phyloP scores from a whole-genome alignment of 2,888 invertebrate genomes.

The Candidula unifasciata region DNA sequence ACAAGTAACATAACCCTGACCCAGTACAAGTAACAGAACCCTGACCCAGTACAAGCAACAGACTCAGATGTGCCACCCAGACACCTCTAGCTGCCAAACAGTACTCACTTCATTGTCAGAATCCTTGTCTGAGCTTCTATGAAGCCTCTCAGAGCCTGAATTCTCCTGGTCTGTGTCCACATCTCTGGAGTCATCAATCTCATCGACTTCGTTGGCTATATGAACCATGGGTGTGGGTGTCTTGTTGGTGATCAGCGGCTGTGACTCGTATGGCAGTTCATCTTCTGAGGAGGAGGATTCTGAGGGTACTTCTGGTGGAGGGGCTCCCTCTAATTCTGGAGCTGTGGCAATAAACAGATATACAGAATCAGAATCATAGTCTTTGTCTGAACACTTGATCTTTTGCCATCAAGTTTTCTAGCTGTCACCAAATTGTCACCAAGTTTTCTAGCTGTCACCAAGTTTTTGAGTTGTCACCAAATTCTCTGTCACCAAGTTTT shows the following conservation, averaged over 20 bases:
- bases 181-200: constrained; percentile 54
- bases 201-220: constrained; percentile 53
- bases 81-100: background rate
- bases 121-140: constrained; percentile 47
- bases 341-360: constrained; percentile 57
- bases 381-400: too few relatives aligned
- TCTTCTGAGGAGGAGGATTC: constrained; percentile 63
- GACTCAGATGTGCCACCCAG: background rate
- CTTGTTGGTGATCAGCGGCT: constrained; percentile 66
- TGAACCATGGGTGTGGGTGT: constrained; percentile 54
- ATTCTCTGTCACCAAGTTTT: too few relatives aligned
- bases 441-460: too few relatives aligned
- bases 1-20: too few relatives aligned
- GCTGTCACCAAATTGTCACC: too few relatives aligned
- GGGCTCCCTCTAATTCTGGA: constrained; percentile 64
- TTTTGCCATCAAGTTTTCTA: too few relatives aligned
- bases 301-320: constrained; percentile 55
- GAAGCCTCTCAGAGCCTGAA: constrained; percentile 34
- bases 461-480: too few relatives aligned
- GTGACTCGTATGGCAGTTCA: constrained; percentile 64
- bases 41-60: background rate
- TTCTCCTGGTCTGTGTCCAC: constrained; percentile 55
- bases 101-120: constrained; percentile 50
- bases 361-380: too few relatives aligned
- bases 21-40: too few relatives aligned